Conservation (phyloP, 2,888 invertebrate species). For the Ophion ventricosus region DNA sequence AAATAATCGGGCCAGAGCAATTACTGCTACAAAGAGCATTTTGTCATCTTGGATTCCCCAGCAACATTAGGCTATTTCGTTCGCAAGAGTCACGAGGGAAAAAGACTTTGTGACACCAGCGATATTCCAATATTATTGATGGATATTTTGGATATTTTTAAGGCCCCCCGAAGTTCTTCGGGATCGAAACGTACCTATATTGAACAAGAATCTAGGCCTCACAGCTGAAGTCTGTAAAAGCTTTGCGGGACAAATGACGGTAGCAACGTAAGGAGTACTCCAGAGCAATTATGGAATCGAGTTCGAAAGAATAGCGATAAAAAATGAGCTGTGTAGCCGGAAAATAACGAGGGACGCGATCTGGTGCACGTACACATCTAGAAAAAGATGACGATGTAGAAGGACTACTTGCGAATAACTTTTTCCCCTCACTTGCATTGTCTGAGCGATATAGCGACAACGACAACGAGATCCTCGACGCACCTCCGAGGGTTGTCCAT, state of each 20-base stretch:
- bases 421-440: constrained; percentile 67
- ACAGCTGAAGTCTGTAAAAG: background rate
- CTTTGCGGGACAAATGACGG: background rate
- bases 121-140: background rate
- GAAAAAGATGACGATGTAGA: constrained; percentile 54
- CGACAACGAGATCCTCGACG: constrained; percentile 63
- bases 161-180: background rate
- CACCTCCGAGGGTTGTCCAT: constrained; percentile 69
- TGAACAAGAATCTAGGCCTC: background rate
- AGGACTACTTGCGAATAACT: constrained; percentile 53
- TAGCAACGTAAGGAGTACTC: constrained; percentile 5
- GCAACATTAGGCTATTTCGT: too few relatives aligned
- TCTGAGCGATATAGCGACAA: constrained; percentile 51
- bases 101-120: too few relatives aligned
- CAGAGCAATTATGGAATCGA: constrained; percentile 21
- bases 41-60: too few relatives aligned
- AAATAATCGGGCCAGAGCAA: too few relatives aligned
- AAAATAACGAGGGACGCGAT: constrained; percentile 29
- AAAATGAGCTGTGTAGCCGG: background rate
- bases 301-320: constrained; percentile 11
- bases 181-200: background rate
- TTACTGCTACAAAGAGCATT: too few relatives aligned
- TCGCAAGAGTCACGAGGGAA: too few relatives aligned
- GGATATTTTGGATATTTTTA: too few relatives aligned
- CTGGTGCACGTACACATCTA: background rate